phyloP scores from a whole-genome alignment of 2,113 vertebrate species.

The Balaeniceps rex region DNA sequence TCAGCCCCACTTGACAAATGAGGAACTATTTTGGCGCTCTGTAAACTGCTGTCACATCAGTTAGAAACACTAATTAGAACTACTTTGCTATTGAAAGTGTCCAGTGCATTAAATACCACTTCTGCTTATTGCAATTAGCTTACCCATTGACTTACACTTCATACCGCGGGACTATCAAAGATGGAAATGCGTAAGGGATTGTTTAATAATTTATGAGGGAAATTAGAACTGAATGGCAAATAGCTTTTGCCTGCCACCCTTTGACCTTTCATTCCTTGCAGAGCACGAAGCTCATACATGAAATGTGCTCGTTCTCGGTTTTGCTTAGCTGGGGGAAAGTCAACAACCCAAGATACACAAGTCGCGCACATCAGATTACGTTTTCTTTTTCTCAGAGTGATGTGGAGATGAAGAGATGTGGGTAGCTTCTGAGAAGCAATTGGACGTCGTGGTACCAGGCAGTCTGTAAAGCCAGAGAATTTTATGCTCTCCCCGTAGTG shows the following conservation, averaged over 20 bases:
- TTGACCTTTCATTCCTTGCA: constrained; percentile 37
- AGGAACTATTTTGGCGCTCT: constrained; percentile 79
- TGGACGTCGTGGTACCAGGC: neutral
- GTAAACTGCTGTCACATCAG: constrained; percentile 85
- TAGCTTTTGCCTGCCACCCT: constrained; percentile 67
- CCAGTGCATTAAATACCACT: constrained; percentile 88
- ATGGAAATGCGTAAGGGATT: constrained; percentile 77
- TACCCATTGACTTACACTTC: constrained; percentile 86
- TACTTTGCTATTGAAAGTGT: constrained; percentile 85
- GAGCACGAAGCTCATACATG: neutral
- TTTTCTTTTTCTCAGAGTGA: neutral
- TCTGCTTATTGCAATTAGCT: constrained; percentile 93
- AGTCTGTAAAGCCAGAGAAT: neutral
- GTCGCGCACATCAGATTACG: neutral
- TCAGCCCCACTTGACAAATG: constrained; percentile 80
- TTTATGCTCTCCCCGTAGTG: neutral
- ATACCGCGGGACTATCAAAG: constrained; percentile 75
- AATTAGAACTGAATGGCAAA: constrained; percentile 74
- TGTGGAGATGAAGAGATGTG: neutral
- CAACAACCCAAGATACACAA: neutral
- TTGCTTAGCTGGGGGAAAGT: constrained; percentile 8
- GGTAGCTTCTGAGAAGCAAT: neutral
- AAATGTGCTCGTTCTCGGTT: neutral
- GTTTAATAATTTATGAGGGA: constrained; percentile 84
- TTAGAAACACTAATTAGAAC: constrained; percentile 90